phyloP scores from a whole-genome alignment of 2,113 vertebrate species.

The Glareola pratincola region DNA sequence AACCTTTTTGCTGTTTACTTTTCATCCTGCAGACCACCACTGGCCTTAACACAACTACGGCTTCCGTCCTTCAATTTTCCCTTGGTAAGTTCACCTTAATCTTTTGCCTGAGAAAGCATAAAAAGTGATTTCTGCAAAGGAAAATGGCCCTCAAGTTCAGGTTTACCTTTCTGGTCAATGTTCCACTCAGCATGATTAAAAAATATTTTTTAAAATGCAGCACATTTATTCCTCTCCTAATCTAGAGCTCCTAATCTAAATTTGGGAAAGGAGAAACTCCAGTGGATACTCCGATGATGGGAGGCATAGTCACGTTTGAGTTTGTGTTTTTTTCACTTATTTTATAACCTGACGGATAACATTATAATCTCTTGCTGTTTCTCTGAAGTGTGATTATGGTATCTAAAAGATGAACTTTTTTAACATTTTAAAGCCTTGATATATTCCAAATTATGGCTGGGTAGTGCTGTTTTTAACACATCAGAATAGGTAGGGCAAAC shows the following conservation, averaged over 20 bases:
- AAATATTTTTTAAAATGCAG: not conserved
- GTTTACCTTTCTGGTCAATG: not conserved
- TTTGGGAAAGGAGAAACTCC: not conserved
- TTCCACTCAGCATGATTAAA: not conserved
- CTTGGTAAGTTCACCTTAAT: constrained; percentile 83
- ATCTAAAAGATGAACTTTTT: not conserved
- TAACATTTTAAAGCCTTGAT: not conserved
- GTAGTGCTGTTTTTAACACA: not conserved
- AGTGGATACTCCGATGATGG: not conserved
- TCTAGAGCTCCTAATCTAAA: not conserved
- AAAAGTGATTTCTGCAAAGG: not conserved
- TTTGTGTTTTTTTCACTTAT: rapidly evolving
- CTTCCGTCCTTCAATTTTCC: constrained; percentile 95
- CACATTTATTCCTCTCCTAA: not conserved
- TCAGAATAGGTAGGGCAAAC: not conserved
- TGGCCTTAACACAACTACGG: constrained; percentile 92
- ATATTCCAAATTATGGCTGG: not conserved
- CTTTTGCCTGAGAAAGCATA: not conserved
- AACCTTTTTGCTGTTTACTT: constrained; percentile 2
- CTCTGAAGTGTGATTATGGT: not conserved
- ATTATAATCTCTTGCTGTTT: not conserved
- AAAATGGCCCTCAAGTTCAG: not conserved
- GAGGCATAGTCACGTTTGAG: not conserved
- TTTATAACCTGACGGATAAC: not conserved
- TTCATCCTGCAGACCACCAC: constrained; percentile 81